These are phyloP conservation scores for Stomorhina lunata DNA, from an alignment of 2,888 invertebrate species.

Conservation along the genomic window DNA sequence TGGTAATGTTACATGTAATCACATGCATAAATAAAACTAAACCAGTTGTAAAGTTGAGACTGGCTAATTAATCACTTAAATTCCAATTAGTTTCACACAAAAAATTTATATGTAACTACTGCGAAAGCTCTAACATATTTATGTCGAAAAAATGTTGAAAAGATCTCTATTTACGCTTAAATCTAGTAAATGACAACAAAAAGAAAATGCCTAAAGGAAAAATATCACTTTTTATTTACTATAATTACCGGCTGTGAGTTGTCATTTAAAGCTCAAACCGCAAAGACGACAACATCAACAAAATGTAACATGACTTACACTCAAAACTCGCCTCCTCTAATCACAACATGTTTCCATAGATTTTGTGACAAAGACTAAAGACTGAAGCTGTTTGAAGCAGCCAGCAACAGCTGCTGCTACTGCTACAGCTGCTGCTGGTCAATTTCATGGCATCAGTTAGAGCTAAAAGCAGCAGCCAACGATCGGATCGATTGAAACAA, in stretches of 20 bases:
- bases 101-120: constrained; percentile 1
- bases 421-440: constrained; percentile 22
- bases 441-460: constrained; percentile 33
- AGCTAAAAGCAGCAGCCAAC: not conserved
- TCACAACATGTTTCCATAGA: constrained; percentile 35
- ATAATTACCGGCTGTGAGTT: constrained; percentile 47
- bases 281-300: constrained; percentile 19
- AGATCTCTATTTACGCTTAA: constrained; percentile 14
- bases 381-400: no score
- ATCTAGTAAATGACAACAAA: no score
- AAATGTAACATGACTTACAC: constrained; percentile 1
- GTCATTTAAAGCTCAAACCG: constrained; percentile 32
- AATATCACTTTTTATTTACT: not conserved
- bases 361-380: constrained; percentile 41
- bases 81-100: constrained; percentile 25
- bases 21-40: no score
- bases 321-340: constrained; percentile 18
- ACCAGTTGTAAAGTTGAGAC: no score
- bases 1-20: no score
- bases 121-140: constrained; percentile 22
- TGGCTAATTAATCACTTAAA: constrained; percentile 35
- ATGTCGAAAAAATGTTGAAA: not conserved
- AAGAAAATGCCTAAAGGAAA: not conserved
- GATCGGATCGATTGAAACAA: no score
- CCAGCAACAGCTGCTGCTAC: not conserved